Base-by-base conservation (phyloP, 2,888 invertebrate species). In the Pachliopta kotzebuea region DNA sequence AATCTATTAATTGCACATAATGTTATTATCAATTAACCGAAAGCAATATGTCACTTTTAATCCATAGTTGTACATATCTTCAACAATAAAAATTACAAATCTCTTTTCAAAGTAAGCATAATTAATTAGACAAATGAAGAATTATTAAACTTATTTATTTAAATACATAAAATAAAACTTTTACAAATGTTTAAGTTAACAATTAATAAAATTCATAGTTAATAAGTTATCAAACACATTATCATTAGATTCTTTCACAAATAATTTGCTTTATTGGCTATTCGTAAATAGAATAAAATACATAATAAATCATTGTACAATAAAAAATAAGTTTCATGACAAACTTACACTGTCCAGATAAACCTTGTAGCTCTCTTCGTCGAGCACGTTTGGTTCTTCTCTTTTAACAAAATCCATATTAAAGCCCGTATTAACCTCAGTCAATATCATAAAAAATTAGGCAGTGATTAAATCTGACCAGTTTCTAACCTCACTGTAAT, bases 341-440 rank as follows among this genome's bases (percentile, higher is more conserved):
- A 61, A 56, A 84, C 89, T 89, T 70, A 90, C 90, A 66, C 79
- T 88, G 63, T 90, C 89, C 71, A 88, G 73, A 63, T 88, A 90
- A 62, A 79, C 78, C 69, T 88, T 90, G 67, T 89, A 89, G 66
- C 76, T 82, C 17, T 88, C 90, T 64, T 90, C 88, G 37, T 88
- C 89, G 26, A 86, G 73, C 21, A 81, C 67, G 75, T 83, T 82
- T 57, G 80, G 83, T 24, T 88, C 90, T 76, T 90, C 90, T 60
- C 88, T 78, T 75, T 90, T 90, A 67, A 90, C 90, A 72, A 84
- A 90, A 84, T 90, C 90, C 90, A 90, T 90, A 63, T 66, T 77
- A 63, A 60, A 56, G 64, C 24, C 11, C 56, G 18, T 18, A 54
- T 57, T 50, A 37, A 62, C 21, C 45, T 21, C 21, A 21, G 21